phyloP scores from a whole-genome alignment of 2,797 vertebrate species.

The Synanceia verrucosa region DNA sequence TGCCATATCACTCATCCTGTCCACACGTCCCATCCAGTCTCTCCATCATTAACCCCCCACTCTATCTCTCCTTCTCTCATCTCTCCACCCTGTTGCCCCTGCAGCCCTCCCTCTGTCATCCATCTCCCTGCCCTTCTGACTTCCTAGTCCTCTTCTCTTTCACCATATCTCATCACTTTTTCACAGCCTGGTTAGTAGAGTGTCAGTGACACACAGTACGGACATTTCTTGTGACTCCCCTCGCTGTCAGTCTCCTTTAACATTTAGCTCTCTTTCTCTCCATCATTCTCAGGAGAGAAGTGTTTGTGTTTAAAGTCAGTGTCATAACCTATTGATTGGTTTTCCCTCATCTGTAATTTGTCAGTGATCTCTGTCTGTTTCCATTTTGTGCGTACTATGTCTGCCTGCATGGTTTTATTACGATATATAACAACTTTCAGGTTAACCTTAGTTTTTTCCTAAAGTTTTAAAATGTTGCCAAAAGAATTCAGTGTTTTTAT shows the following conservation, averaged over 20 bases:
- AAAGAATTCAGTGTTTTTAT: neutral
- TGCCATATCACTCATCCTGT: constrained; percentile 58
- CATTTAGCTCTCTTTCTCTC: constrained; percentile 42
- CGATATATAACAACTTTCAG: neutral
- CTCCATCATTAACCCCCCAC: constrained; percentile 61
- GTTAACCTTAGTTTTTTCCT: neutral
- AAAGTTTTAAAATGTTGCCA: neutral
- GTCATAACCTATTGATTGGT: constrained; percentile 46
- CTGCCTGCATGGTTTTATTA: neutral
- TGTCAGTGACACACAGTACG: constrained; percentile 21
- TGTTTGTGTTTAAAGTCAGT: constrained; percentile 41
- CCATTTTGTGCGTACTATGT: neutral
- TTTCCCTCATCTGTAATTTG: neutral
- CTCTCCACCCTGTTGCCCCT: constrained; percentile 50
- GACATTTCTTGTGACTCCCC: constrained; percentile 28
- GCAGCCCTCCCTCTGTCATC: constrained; percentile 42
- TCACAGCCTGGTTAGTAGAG: constrained; percentile 52
- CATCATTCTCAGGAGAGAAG: constrained; percentile 22
- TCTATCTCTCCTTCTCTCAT: constrained; percentile 47
- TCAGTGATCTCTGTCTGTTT: constrained; percentile 11
- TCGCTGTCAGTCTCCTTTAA: constrained; percentile 48
- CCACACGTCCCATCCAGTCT: constrained; percentile 43
- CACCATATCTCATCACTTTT: constrained; percentile 50
- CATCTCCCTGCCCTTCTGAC: constrained; percentile 60
- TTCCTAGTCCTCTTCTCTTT: constrained; percentile 53